Conservation (phyloP, 2,888 invertebrate genomes). For the Stenurella melanura region DNA sequence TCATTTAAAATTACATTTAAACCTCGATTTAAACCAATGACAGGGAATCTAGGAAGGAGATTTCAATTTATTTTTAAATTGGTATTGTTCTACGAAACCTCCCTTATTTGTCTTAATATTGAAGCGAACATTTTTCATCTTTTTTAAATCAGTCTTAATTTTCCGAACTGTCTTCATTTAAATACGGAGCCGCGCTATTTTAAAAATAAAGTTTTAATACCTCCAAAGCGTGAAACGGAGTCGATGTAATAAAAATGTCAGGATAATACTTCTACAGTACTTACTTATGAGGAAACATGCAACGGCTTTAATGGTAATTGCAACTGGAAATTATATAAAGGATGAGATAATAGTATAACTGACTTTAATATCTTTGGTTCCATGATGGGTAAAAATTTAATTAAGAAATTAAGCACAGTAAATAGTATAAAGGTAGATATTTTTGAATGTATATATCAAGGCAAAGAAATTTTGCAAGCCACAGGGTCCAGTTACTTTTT, state of each 20-base stretch:
- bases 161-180: constrained; percentile 7
- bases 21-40: background rate
- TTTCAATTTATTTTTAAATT: constrained; percentile 6
- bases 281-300: no score
- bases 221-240: background rate
- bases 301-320: no score
- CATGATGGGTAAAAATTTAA: no score
- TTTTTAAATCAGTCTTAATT: constrained; percentile 6
- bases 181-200: background rate
- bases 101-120: constrained; percentile 7
- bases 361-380: no score
- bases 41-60: background rate
- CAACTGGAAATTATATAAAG: no score
- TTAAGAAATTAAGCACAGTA: no score
- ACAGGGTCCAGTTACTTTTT: no score
- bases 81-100: constrained; percentile 3
- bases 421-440: no score
- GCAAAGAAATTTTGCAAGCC: no score
- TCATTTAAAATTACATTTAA: constrained; percentile 1
- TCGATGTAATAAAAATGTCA: background rate
- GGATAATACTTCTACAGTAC: no score
- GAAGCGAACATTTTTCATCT: background rate
- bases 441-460: no score
- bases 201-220: background rate
- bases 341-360: no score